Conservation (phyloP, 2,797 vertebrate genomes). For the Epinephelus awoara region DNA sequence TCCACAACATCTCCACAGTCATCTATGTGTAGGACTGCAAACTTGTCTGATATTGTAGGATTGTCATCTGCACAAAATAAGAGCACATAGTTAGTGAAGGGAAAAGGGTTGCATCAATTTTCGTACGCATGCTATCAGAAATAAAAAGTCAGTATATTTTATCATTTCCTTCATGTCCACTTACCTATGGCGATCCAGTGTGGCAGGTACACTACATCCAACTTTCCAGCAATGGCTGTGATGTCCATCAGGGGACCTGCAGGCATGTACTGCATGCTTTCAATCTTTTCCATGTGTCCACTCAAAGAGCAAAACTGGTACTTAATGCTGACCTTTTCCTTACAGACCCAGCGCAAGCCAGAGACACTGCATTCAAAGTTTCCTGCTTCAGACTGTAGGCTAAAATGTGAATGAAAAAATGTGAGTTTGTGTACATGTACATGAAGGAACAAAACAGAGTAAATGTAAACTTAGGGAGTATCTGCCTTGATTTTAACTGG, state of each 20-base stretch:
- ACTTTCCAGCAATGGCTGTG: constrained; percentile 22
- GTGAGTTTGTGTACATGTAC: no score
- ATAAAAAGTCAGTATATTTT: background rate
- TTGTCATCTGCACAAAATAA: background rate
- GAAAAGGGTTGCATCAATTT: background rate
- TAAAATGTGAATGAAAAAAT: background rate
- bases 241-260: constrained; percentile 43
- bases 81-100: background rate
- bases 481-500: no score
- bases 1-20: no score
- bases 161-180: background rate
- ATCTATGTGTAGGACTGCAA: no score
- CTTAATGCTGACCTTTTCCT: no score
- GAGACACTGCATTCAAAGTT: no score
- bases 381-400: constrained; percentile 17
- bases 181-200: constrained; percentile 47
- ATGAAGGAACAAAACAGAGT: no score
- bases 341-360: no score
- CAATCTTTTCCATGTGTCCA: constrained; percentile 29
- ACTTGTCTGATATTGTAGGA: no score
- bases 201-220: constrained; percentile 24
- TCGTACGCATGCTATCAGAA: background rate
- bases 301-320: constrained; percentile 3
- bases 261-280: constrained; percentile 16
- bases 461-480: no score